A percentile compares a stretch with the other conserved stretches of the same genome.
These are phyloP conservation scores for Rhipidura dahli DNA, from an alignment of 2,113 vertebrate species.

Conservation along the genomic window DNA sequence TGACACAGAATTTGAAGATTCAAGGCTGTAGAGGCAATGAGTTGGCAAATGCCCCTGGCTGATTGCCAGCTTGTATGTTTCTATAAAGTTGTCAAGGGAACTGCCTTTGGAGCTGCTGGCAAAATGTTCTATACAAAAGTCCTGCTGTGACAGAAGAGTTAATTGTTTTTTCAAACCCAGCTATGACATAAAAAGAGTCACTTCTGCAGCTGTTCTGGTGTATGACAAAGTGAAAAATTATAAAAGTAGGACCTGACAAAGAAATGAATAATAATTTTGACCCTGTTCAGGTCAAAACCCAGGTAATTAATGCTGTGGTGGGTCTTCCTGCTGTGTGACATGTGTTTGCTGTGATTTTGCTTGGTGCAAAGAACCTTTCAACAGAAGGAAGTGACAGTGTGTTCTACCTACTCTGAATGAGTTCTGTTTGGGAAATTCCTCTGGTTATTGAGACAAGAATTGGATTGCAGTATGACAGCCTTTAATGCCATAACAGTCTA, in stretches of 20 bases:
- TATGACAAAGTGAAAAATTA: not conserved
- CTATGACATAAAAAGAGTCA: not conserved
- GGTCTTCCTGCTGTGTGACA: not conserved
- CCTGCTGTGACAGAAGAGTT: not conserved
- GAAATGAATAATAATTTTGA: not conserved
- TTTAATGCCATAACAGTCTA: not conserved
- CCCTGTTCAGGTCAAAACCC: not conserved
- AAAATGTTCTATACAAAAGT: not conserved
- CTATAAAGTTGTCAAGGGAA: not conserved
- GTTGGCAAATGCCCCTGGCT: not conserved
- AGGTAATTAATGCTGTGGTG: not conserved
- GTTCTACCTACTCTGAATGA: not conserved
- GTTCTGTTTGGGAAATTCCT: not conserved
- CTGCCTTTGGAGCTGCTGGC: not conserved
- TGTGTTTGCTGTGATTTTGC: not conserved
- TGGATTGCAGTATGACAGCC: not conserved
- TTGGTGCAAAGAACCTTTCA: not conserved
- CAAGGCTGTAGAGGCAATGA: not conserved
- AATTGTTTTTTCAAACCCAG: not conserved
- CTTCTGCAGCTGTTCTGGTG: not conserved
- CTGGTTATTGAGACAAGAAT: not conserved
- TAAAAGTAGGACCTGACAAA: not conserved
- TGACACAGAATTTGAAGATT: not conserved
- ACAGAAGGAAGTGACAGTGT: not conserved
- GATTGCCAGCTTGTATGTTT: not conserved